Percentiles rank a stretch among this genome's conserved stretches.
These are phyloP conservation scores for Pogonognathellus flavescens DNA, from an alignment of 1,140 invertebrate genomes.

Conservation along the genomic window DNA sequence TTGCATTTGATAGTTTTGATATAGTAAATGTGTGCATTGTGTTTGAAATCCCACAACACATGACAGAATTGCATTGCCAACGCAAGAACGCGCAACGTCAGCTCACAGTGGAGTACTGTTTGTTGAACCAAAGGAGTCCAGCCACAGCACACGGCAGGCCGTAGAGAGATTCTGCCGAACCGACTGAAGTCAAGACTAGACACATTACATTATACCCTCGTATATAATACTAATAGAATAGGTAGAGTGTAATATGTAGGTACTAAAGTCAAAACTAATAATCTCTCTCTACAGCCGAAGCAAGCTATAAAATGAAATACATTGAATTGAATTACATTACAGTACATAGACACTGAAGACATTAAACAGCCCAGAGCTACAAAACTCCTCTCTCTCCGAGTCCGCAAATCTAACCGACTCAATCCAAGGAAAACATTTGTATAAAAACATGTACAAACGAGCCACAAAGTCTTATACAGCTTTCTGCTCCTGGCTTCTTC, in stretches of 20 bases:
- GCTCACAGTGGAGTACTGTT: conserved; percentile 8
- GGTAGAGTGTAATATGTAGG: neutral
- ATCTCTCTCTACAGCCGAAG: neutral
- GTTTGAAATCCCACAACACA: conserved; percentile 3
- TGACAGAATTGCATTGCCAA: neutral
- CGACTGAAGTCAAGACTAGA: neutral
- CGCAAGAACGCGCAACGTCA: neutral
- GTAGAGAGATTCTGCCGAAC: neutral
- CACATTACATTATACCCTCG: neutral
- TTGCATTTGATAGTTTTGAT: neutral
- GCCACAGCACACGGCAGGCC: conserved; percentile 3
- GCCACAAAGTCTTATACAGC: conserved; percentile 32
- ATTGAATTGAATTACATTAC: neutral
- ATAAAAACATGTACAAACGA: conserved; percentile 21
- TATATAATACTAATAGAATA: neutral
- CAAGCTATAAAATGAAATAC: neutral
- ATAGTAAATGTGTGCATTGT: conserved; percentile 4
- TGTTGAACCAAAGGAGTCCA: conserved; percentile 43
- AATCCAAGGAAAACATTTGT: neutral
- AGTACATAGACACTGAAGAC: conserved; percentile 7
- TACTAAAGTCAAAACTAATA: neutral
- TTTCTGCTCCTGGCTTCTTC: conserved; percentile 2
- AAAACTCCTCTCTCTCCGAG: conserved; percentile 29
- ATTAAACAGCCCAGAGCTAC: conserved; percentile 30
- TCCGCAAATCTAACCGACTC: neutral